Evolutionary conservation across 1,140 invertebrate species (phyloP), one percentile per base, ranked within the genome.

Genomic region (Himalopsyche phryganea): DNA sequence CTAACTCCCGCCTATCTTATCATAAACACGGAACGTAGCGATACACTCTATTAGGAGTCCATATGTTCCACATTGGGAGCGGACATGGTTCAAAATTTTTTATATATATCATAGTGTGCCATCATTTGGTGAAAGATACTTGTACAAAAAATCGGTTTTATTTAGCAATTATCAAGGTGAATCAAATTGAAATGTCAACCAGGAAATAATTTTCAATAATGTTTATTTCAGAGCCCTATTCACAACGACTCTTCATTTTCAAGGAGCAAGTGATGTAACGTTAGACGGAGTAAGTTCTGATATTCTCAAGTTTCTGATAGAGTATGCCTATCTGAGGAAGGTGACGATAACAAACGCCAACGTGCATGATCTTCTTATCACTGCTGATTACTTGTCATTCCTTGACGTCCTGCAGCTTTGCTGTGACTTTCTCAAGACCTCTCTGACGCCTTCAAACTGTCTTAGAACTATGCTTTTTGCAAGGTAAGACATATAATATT

Each of bases 401-500:
- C 70, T 87, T 11, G 88, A 87, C 0, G 82, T 94, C 1, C 77
- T 90, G 9, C 84, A 89, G 49, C 75, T 87, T 0, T 94, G 91
- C 68, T 88, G 85, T 60, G 80, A 90, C 36, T 92, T 85, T 68
- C 75, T 95, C 0, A 74, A 80, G 14, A 72, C 80, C 59, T 75
- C 73, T 7, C 72, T 94, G 7, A 82, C 73, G 1, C 81, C 85
- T 11, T 83, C 84, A 55, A 95, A 93, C 68, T 92, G 89, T 68
- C 85, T 96, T 38, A 85, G 87, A 13, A 86, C 94, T 28, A 82
- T 89, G 75, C 81, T 84, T 60, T 94, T 94, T 71, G 88, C 91
- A 0, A 81, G 82, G 69, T 83, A 63, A 58, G 9, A 5, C 23
- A 28, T 28, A 28, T 28, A 5, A 5, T 28, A 28, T 5, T 28